phyloP scores from a whole-genome alignment of 2,113 vertebrate species.

The Limnothrissa miodon region DNA sequence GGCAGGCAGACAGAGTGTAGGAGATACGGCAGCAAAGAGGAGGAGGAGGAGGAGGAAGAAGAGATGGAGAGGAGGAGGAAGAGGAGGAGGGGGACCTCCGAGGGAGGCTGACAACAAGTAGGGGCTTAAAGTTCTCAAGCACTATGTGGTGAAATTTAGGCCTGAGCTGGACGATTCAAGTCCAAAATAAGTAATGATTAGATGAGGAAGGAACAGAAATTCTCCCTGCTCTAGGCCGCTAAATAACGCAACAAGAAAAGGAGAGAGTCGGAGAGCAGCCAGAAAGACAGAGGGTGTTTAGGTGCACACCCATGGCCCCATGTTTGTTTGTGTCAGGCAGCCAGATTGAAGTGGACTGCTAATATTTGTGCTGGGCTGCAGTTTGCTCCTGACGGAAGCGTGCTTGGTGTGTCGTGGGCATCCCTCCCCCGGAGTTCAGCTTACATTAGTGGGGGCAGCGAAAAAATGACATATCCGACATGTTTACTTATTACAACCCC shows the following conservation, averaged over 20 bases:
- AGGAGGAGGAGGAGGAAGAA: constrained; percentile 33
- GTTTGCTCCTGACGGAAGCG: neutral
- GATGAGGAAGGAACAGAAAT: too few relatives aligned
- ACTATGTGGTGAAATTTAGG: too few relatives aligned
- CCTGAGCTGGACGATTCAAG: too few relatives aligned
- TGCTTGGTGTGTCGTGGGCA: constrained; percentile 1
- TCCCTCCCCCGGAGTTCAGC: neutral
- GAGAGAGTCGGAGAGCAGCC: constrained; percentile 12
- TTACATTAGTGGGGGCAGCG: neutral
- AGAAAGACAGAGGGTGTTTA: neutral
- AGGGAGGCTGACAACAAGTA: neutral
- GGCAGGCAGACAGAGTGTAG: constrained; percentile 30
- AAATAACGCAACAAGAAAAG: neutral
- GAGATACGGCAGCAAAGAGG: neutral
- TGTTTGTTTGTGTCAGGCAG: constrained; percentile 2
- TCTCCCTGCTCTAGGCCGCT: too few relatives aligned
- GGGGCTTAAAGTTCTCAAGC: neutral
- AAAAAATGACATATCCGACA: constrained; percentile 12
- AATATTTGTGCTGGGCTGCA: constrained; percentile 8
- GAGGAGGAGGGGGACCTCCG: neutral
- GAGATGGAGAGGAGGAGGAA: neutral
- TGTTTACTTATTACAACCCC: constrained; percentile 17
- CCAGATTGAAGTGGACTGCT: neutral
- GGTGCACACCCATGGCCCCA: neutral
- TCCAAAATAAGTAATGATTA: too few relatives aligned